A percentile compares a stretch with the other conserved stretches of the same genome.
phyloP scores from a whole-genome alignment of 2,797 vertebrate genomes.

The Caiman crocodilus region DNA sequence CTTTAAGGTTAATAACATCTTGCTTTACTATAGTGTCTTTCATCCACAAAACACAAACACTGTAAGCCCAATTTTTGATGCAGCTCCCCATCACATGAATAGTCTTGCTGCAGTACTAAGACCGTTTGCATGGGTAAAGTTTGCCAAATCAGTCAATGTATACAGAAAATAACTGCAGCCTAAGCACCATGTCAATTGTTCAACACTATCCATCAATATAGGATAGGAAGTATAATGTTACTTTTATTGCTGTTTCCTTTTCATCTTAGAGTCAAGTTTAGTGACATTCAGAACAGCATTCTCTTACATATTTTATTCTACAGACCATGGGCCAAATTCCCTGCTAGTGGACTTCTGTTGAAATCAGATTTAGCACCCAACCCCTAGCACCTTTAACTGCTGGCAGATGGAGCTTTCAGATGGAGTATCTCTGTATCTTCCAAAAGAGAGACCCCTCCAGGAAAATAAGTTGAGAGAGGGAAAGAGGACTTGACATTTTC shows the following conservation, averaged over 20 bases:
- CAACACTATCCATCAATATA: background rate
- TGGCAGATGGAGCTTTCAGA: background rate
- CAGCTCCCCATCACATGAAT: fast-evolving
- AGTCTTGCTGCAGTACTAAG: background rate
- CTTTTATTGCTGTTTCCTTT: background rate
- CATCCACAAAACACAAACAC: background rate
- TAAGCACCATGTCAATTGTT: background rate
- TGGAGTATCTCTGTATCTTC: background rate
- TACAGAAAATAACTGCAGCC: background rate
- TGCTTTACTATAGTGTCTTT: background rate
- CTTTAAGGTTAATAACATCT: background rate
- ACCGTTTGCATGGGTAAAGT: background rate
- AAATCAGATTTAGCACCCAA: background rate
- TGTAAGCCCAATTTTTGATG: fast-evolving
- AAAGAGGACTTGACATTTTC: background rate
- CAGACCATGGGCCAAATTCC: background rate
- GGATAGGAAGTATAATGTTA: background rate
- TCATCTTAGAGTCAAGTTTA: background rate
- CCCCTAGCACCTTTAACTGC: background rate
- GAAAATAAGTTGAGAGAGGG: background rate
- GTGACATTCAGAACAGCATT: background rate
- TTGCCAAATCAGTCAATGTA: background rate
- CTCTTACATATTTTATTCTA: background rate
- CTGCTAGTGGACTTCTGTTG: background rate
- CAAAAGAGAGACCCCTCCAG: background rate